A percentile compares a stretch with the other conserved stretches of the same genome.
Conservation (phyloP, 1,140 invertebrate genomes). For the Spodoptera frugiperda region DNA sequence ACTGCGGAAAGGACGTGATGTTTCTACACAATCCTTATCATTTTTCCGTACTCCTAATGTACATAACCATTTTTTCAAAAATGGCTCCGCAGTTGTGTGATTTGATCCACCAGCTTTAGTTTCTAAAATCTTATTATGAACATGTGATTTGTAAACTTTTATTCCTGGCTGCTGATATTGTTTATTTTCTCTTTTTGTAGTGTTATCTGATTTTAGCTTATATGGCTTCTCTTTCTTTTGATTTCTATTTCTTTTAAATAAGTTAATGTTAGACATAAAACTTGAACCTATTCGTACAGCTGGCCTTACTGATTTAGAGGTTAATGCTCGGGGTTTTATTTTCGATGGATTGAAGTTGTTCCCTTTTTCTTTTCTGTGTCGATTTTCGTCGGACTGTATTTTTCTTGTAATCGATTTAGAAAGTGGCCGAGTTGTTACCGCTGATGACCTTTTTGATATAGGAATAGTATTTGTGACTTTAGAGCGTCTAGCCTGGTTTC, state of each 20-base stretch:
- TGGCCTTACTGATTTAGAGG: conserved; percentile 1
- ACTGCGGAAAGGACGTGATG: not conserved
- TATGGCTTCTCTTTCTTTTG: not conserved
- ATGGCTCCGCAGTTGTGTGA: not conserved
- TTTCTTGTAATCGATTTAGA: conserved; percentile 1
- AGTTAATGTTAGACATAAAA: conserved; percentile 50
- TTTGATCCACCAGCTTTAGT: not conserved
- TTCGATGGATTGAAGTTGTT: not conserved
- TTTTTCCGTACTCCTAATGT: conserved; percentile 23
- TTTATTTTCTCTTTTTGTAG: not conserved
- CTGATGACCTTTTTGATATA: not conserved
- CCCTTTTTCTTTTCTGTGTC: conserved; percentile 4
- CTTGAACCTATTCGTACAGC: conserved; percentile 40
- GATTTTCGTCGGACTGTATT: not conserved
- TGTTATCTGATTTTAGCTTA: not conserved
- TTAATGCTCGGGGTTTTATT: not conserved
- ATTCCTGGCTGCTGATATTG: not conserved
- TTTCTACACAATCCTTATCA: not conserved
- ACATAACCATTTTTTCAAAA: conserved; percentile 13
- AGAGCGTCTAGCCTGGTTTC: not conserved
- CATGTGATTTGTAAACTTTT: conserved; percentile 1
- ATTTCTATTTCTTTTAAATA: conserved; percentile 41
- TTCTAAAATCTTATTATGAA: not conserved
- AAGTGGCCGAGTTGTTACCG: not conserved
- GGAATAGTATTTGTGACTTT: conserved; percentile 10